Evolutionary conservation across 2,113 vertebrate species (phyloP), one percentile per base, ranked within the genome.

Genomic region (Odontophorus gujanensis): DNA sequence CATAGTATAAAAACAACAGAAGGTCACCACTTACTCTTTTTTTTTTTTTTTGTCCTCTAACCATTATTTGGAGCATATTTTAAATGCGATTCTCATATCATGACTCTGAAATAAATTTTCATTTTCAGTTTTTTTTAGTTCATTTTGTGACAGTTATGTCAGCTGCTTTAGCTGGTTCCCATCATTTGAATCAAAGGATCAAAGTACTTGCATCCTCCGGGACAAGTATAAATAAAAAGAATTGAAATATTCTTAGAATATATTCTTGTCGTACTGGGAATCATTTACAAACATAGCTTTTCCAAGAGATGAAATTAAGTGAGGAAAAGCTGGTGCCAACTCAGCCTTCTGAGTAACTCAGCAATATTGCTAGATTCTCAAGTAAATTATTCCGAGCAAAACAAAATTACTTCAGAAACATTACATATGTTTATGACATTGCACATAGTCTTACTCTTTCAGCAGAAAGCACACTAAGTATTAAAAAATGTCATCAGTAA

Each of bases 241-340:
- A 81, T 91, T 92, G 43, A 95, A 96, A 96, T 95, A 95, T 90
- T 95, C 94, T 95, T 96, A 95, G 95, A 90, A 95, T 90, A 89
- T 85, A 85, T 21, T 82, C 42, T 72, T 88, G 65, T 91, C 81
- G 67, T 88, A 95, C 85, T 97, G 94, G 90, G 89, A 96, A 91
- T 78, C 43, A 50, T 91, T 86, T 91, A 66, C 68, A 83, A 74
- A 66, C 66, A 85, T 92, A 42, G 42, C 57, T 89, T 85, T 94
- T 92, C 78, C 71, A 71, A 66, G 81, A 80, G 63, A 74, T 77
- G 55, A 89, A 92, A 67, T 45, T 43, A 77, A 96, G 78, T 67
- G 82, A 92, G 61, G 83, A 91, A 81, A 87, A 91, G 25, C 15
- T 13, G 2, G 21, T 89, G 87, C 87, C 91, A 90, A 1, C 28